phyloP scores from a whole-genome alignment of 2,113 vertebrate genomes.

The Nyctibius bracteatus region DNA sequence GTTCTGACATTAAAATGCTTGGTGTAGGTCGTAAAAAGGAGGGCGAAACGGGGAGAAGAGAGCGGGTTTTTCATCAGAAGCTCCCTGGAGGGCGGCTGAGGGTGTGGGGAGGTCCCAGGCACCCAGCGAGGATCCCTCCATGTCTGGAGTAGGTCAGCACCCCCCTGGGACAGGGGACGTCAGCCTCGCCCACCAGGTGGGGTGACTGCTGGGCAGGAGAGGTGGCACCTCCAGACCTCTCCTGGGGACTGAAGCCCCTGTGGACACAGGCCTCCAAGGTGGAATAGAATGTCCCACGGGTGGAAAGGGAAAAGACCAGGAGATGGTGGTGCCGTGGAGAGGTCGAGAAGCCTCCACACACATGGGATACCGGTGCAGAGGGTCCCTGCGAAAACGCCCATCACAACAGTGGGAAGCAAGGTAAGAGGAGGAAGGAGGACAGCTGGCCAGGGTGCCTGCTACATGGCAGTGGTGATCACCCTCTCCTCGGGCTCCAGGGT shows the following conservation, averaged over 20 bases:
- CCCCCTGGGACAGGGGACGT: not conserved
- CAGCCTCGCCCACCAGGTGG: rapidly evolving
- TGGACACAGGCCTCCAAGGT: not conserved
- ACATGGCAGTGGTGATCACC: slow-evolving; percentile 72
- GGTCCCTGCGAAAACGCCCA: not conserved
- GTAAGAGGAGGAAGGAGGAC: not conserved
- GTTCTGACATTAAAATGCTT: not conserved
- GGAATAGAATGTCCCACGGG: rapidly evolving
- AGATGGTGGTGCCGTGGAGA: not conserved
- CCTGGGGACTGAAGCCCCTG: rapidly evolving
- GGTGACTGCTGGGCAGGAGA: not conserved
- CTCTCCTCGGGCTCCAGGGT: slow-evolving; percentile 30
- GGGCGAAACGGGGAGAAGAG: not conserved
- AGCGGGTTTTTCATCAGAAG: not conserved
- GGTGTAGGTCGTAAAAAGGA: not conserved
- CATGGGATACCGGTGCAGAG: not conserved
- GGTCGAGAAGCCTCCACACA: rapidly evolving
- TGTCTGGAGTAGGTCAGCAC: not conserved
- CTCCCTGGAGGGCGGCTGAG: not conserved
- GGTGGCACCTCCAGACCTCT: not conserved
- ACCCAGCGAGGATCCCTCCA: not conserved
- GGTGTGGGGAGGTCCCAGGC: not conserved
- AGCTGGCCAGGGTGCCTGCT: not conserved
- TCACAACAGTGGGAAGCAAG: rapidly evolving
- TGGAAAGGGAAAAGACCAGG: not conserved